Base-by-base conservation (phyloP, 2,888 invertebrate species). In the Lasioglossum morio region DNA sequence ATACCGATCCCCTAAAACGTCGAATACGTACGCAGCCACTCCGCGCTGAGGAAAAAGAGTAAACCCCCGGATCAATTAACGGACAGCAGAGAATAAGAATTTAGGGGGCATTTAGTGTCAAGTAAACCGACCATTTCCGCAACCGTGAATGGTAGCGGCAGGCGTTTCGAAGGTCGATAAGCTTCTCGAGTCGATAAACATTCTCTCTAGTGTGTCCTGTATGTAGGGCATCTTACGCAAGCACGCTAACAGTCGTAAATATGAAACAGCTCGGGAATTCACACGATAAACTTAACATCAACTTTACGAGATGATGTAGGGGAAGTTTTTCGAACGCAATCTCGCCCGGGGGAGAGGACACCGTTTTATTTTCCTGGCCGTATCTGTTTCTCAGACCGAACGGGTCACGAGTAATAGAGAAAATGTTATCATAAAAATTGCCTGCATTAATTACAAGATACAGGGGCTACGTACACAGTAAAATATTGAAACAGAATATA, bases 181-280 rank as follows among this genome's bases (percentile, higher is more conserved):
- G 23, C 4, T 19, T 37, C 23, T 69, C 37, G 34, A 30, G 34
- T 34, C 37, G 66, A 34, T 37, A 34, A 37, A 69, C 66, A 69
- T 37, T 23, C 37, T 27, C 60, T 27, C 4, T 3, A 60, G 60
- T 60, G 60, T 60, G 60, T 30, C 34, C 34, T 69, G 66, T 69
- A 69, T 69, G 34, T 69, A 69, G 66, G 66, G 19, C 66, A 37
- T 23, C 37, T 34, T 37, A 69, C 34, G 19, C 10, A 37, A 23
- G 34, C 66, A 37, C 10, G 34, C 34, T 23, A 23, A 34, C 34
- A 37, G 34, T 69, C 66, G 66, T 69, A 69, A 69, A 69, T 69
- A 69, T 69, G 66, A 69, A 69, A 69, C 66, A 69, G 19, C 66
- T 23, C 66, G 66, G 34, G 30, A 69, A 69, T 69, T 37, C 30